Evolutionary conservation across 1,140 invertebrate genomes (phyloP).

Genomic region (Mamestra configurata): DNA sequence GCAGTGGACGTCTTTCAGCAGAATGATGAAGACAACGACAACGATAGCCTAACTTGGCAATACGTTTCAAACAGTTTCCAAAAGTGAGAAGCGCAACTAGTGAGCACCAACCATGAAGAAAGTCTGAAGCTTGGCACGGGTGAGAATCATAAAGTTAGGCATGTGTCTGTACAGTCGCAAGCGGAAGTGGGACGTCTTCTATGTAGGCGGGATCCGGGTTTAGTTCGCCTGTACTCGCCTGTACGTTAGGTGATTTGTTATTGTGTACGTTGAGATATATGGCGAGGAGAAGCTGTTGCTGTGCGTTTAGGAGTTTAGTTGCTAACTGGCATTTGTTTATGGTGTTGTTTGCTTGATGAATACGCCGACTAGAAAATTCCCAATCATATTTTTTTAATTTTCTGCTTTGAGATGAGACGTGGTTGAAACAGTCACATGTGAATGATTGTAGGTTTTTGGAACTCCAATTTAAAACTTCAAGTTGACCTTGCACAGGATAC

Average conservation of each 20-base stretch:
- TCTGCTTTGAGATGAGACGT: no score
- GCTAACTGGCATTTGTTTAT: no score
- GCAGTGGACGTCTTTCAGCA: no score
- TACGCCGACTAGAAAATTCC: no score
- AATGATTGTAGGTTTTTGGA: no score
- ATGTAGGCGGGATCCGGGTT: slow-evolving; percentile 36
- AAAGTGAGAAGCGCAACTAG: neutral
- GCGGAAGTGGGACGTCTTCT: slow-evolving; percentile 6
- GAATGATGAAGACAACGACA: no score
- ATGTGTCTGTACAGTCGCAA: neutral
- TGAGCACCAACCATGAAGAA: neutral
- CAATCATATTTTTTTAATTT: no score
- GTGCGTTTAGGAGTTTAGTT: neutral
- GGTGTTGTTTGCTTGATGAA: no score
- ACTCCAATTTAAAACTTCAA: no score
- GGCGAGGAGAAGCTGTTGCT: neutral
- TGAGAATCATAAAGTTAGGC: slow-evolving; percentile 13
- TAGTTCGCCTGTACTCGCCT: neutral
- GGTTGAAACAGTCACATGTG: no score
- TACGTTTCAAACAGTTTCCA: neutral
- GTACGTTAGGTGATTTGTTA: neutral
- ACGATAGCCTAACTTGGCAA: no score
- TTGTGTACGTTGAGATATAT: slow-evolving; percentile 17
- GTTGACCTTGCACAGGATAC: no score
- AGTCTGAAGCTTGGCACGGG: slow-evolving; percentile 15